A percentile compares a stretch with the other conserved stretches of the same genome.
phyloP scores from a whole-genome alignment of 2,888 invertebrate species.

The Cheilosia impressa region DNA sequence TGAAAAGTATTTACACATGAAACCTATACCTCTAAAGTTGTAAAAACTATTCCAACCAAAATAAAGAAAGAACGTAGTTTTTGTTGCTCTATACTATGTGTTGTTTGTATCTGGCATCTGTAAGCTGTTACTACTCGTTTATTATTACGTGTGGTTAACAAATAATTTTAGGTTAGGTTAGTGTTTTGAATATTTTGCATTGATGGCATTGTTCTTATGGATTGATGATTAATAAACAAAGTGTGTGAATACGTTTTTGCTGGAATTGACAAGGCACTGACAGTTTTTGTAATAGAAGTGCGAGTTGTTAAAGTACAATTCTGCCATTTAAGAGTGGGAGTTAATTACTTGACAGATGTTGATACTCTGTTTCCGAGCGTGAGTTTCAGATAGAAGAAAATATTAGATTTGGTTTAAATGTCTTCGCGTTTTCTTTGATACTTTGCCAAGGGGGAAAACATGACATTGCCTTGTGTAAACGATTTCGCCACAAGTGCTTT shows the following conservation, averaged over 20 bases:
- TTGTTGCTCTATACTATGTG: conserved; percentile 24
- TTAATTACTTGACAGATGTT: too few species aligned
- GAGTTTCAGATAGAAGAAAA: too few species aligned
- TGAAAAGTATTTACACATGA: conserved; percentile 70
- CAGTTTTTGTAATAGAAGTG: too few species aligned
- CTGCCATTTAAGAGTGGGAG: not conserved
- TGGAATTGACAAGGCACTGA: not conserved
- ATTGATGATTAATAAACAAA: conserved; percentile 17
- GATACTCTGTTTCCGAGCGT: too few species aligned
- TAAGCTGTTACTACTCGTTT: conserved; percentile 17
- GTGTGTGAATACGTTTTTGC: conserved; percentile 2
- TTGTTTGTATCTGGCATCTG: conserved; percentile 21
- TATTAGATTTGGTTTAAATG: too few species aligned
- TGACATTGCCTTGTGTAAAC: too few species aligned
- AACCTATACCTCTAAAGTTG: conserved; percentile 64
- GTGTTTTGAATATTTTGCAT: conserved; percentile 55
- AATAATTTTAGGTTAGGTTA: conserved; percentile 22
- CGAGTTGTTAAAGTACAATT: not conserved
- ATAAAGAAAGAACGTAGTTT: conserved; percentile 4
- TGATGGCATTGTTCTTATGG: conserved; percentile 57
- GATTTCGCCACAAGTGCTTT: too few species aligned
- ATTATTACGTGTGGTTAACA: conserved; percentile 29
- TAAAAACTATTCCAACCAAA: conserved; percentile 23
- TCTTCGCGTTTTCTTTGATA: too few species aligned
- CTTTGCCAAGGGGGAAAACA: too few species aligned